Base-by-base conservation (phyloP, 1,140 invertebrate species). In the Lordiphosa collinella region DNA sequence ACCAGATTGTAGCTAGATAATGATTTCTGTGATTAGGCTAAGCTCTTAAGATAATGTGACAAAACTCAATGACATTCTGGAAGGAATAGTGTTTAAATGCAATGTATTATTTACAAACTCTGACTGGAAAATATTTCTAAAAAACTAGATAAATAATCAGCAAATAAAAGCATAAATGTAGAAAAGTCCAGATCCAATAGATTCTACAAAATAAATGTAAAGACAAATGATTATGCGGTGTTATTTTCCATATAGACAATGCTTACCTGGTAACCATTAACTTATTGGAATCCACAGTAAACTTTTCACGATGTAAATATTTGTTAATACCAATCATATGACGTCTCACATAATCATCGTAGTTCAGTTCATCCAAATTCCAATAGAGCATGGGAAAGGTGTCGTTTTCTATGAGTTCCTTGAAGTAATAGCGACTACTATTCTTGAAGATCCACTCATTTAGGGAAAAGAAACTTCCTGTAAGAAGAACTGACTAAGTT, bases 381-480 rank as follows among this genome's bases (percentile, higher is more conserved):
- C 86, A 88, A 12, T 71, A 84, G 5, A 87, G 59, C 37, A 58
- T 64, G 29, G 60, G 44, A 57, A 63, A 69, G 0, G 61, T 59
- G 8, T 50, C 67, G 12, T 60, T 70, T 0, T 63, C 43, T 4
- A 84, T 57, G 4, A 80, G 11, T 7, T 84, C 53, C 25, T 73
- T 90, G 0, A 99, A 89, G 38, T 92, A 90, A 10, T 91, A 90
- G 68, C 97, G 91, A 74, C 97, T 97, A 1, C 92, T 90, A 14
- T 92, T 93, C 10, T 92, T 90, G 79, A 98, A 99, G 35, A 93
- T 90, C 96, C 96, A 99, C 74, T 98, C 94, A 72, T 95, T 92
- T 4, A 94, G 92, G 0, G 96, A 94, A 79, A 98, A 99, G 87
- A 95, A 98, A 86, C 96, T 93, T 0, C 97, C 93, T 86, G 34